These are phyloP conservation scores for Diorhabda elongata DNA, from an alignment of 1,140 invertebrate genomes.

Conservation along the genomic window DNA sequence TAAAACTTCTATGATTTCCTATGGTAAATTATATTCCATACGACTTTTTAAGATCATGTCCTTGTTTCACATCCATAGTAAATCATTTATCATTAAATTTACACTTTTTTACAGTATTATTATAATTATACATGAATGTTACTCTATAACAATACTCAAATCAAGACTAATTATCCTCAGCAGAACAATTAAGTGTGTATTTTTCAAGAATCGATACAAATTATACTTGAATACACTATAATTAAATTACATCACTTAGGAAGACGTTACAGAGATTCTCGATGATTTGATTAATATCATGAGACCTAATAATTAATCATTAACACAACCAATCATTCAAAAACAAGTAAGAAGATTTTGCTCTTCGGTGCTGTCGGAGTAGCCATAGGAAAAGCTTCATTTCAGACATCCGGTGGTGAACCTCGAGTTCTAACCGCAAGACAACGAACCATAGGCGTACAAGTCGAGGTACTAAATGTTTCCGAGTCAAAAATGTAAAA, in stretches of 20 bases:
- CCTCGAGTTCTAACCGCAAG: background rate
- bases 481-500: too few relatives aligned
- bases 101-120: too few relatives aligned
- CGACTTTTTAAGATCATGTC: too few relatives aligned
- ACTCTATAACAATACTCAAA: too few relatives aligned
- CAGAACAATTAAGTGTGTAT: background rate
- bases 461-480: too few relatives aligned
- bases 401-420: background rate
- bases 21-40: too few relatives aligned
- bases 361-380: background rate
- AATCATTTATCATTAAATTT: too few relatives aligned
- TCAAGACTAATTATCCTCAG: too few relatives aligned
- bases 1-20: too few relatives aligned
- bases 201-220: background rate
- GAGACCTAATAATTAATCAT: background rate
- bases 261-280: background rate
- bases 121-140: too few relatives aligned
- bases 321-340: background rate
- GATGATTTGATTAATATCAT: background rate
- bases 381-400: constrained; percentile 2
- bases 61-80: too few relatives aligned
- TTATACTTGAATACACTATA: background rate
- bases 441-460: background rate
- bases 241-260: constrained; percentile 1
- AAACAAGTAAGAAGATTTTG: background rate